These are phyloP conservation scores for Denticeps clupeoides DNA, from an alignment of 2,797 vertebrate genomes.

Conservation along the genomic window DNA sequence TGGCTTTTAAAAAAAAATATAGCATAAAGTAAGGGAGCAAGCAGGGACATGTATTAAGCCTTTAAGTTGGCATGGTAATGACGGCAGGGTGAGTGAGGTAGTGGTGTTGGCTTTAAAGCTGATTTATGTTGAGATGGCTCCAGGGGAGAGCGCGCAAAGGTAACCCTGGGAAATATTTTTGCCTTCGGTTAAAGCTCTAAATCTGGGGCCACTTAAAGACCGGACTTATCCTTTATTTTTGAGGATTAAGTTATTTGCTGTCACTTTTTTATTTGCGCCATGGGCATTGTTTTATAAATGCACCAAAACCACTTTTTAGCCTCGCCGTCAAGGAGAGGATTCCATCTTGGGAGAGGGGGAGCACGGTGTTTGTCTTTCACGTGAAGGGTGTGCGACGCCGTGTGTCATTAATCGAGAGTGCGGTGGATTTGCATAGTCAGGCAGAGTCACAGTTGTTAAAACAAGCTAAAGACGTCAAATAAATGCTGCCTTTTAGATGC, in stretches of 20 bases:
- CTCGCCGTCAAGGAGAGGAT: not conserved
- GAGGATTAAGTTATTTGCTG: conserved; percentile 58
- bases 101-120: conserved; percentile 37
- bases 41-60: conserved; percentile 52
- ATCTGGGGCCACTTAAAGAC: conserved; percentile 57
- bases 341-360: conserved; percentile 3
- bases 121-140: conserved; percentile 52
- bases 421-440: not conserved
- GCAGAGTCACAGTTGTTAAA: not conserved
- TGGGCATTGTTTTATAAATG: conserved; percentile 59
- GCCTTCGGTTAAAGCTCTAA: conserved; percentile 47
- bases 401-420: conserved; percentile 21
- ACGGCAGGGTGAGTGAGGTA: conserved; percentile 28
- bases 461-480: not conserved
- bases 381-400: not conserved
- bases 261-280: conserved; percentile 57
- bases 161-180: conserved; percentile 33
- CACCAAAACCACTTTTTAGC: conserved; percentile 25
- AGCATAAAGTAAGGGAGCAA: conserved; percentile 39
- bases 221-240: conserved; percentile 57
- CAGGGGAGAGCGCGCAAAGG: conserved; percentile 38
- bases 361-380: conserved; percentile 1
- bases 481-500: not conserved
- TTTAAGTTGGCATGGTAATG: conserved; percentile 39
- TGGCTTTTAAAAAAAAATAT: conserved; percentile 33